phyloP scores from a whole-genome alignment of 2,797 vertebrate genomes.

The Myoxocephalus aenaeus region DNA sequence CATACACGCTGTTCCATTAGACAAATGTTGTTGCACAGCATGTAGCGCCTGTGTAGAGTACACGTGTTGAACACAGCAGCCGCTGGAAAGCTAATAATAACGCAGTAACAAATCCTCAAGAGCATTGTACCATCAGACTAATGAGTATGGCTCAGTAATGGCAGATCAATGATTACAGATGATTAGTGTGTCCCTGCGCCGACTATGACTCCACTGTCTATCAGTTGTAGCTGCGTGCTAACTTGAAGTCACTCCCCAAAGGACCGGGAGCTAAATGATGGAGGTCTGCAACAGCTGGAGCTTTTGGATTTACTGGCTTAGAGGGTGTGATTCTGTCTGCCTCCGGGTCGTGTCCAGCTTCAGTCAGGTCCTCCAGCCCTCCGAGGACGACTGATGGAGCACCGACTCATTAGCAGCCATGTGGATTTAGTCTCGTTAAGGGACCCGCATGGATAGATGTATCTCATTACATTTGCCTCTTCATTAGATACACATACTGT shows the following conservation, averaged over 20 bases:
- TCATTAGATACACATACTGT: constrained; percentile 68
- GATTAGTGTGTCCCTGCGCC: constrained; percentile 57
- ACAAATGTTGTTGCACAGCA: constrained; percentile 12
- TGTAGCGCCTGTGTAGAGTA: constrained; percentile 1
- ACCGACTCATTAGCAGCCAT: constrained; percentile 62
- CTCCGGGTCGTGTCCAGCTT: constrained; percentile 53
- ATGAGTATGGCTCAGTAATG: constrained; percentile 52
- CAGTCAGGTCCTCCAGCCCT: constrained; percentile 50
- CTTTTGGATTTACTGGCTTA: constrained; percentile 62
- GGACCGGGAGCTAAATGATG: constrained; percentile 56
- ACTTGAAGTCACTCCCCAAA: constrained; percentile 64
- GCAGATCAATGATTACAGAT: constrained; percentile 69
- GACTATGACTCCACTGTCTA: constrained; percentile 36
- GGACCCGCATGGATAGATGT: constrained; percentile 65
- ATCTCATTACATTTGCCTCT: constrained; percentile 72
- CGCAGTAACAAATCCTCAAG: constrained; percentile 41
- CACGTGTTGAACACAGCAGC: constrained; percentile 26
- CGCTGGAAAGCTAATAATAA: constrained; percentile 49
- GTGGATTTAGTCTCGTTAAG: constrained; percentile 69
- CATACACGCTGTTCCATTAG: background rate
- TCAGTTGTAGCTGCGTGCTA: constrained; percentile 41
- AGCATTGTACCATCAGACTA: constrained; percentile 61
- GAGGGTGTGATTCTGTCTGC: constrained; percentile 62
- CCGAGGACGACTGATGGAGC: constrained; percentile 61
- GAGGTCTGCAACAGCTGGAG: constrained; percentile 71